Evolutionary conservation across 2,113 vertebrate genomes (phyloP), one percentile per base, ranked within the genome.

Genomic region (Ramphastos sulfuratus): DNA sequence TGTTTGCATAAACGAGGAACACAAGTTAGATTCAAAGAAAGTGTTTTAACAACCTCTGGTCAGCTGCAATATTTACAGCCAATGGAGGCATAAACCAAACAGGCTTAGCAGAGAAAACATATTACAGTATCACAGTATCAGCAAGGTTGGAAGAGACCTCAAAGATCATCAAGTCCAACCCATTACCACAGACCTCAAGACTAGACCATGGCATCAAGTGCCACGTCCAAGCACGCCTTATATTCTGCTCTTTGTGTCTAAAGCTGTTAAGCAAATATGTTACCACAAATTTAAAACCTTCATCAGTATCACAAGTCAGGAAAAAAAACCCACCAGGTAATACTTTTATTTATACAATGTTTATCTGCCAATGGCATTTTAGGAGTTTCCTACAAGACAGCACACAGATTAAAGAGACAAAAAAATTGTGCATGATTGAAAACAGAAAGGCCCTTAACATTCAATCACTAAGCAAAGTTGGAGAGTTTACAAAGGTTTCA

Each of bases 361-460:
- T 93, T 82, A 87, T 89, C 76, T 89, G 60, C 7, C 55, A 91
- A 30, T 74, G 37, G 33, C 52, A 60, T 89, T 92, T 89, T 73
- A 87, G 42, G 42, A 72, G 25, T 87, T 85, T 89, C 59, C 31
- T 75, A 89, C 56, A 85, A 76, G 94, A 72, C 65, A 91, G 42
- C 15, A 71, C 21, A 15, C 31, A 87, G 70, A 92, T 59, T 79
- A 79, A 83, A 94, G 55, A 82, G 70, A 65, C 37, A 35, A 73
- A 93, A n/a, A n/a, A n/a, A n/a, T 50, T 56, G 33, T 28, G 42
- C 31, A 70, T 48, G 39, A 89, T 70, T 91, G 27, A 82, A 92
- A 93, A 5, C 81, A 89, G 66, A 93, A 81, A 83, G 25, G 11
- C 31, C 48, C 27, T 85, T 58, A 82, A 65, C 24, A 69, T 46